A percentile compares a stretch with the other conserved stretches of the same genome.
Conservation (phyloP, 2,888 invertebrate genomes). For the Cyclophora punctaria region DNA sequence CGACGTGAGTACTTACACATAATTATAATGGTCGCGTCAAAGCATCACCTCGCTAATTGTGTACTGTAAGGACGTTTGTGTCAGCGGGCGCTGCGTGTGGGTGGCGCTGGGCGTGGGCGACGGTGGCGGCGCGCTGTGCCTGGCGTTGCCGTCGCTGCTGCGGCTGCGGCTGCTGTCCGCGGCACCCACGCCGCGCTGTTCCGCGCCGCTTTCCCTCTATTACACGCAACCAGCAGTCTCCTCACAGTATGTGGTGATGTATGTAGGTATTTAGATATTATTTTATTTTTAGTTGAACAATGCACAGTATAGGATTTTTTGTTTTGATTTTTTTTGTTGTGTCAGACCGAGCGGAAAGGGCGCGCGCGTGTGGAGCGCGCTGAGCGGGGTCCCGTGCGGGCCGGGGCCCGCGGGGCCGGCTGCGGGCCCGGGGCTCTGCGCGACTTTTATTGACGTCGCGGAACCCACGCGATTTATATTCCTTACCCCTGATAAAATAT, state of each 20-base stretch:
- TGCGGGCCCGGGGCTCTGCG: slow-evolving; percentile 6
- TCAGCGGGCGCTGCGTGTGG: slow-evolving; percentile 44
- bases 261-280: neutral
- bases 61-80: neutral
- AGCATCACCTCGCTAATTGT: too few species aligned
- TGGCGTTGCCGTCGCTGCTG: slow-evolving; percentile 34
- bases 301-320: too few species aligned
- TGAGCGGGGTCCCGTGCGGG: slow-evolving; percentile 18
- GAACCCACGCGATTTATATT: too few species aligned
- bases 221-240: slow-evolving; percentile 34
- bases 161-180: slow-evolving; percentile 25
- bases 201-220: slow-evolving; percentile 19
- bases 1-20: too few species aligned
- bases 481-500: too few species aligned
- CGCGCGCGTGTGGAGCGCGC: slow-evolving; percentile 32
- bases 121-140: slow-evolving; percentile 23
- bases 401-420: slow-evolving; percentile 20
- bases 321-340: too few species aligned
- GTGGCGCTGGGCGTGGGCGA: slow-evolving; percentile 31
- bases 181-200: slow-evolving; percentile 7
- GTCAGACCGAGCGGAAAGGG: slow-evolving; percentile 9
- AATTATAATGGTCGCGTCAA: too few species aligned
- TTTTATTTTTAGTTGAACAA: too few species aligned
- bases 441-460: too few species aligned
- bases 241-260: slow-evolving; percentile 33